Conservation (phyloP, 2,888 invertebrate genomes). For the Bombyx huttoni region DNA sequence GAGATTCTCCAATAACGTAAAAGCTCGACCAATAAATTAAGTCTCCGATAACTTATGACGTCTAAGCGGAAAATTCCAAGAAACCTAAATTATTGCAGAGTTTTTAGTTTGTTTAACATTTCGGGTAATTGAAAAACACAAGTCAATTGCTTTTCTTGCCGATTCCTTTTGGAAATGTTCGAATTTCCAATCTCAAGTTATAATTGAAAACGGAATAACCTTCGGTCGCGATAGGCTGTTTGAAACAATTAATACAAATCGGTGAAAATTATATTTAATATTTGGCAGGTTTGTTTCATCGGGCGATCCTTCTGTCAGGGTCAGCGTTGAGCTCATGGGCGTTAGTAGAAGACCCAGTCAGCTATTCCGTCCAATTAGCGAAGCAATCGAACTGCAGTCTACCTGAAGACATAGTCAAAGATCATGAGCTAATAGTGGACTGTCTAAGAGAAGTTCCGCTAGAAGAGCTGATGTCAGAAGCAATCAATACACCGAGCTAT, state of each 20-base stretch:
- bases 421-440: conserved; percentile 88
- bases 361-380: conserved; percentile 86
- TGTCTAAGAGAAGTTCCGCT: conserved; percentile 84
- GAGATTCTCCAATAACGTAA: neutral
- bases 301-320: conserved; percentile 89
- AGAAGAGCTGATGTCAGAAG: conserved; percentile 81
- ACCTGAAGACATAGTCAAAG: conserved; percentile 85
- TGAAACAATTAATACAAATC: neutral
- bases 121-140: neutral
- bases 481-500: conserved; percentile 85
- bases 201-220: neutral
- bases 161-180: neutral
- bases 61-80: neutral
- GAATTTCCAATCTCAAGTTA: neutral
- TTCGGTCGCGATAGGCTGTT: neutral
- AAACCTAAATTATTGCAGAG: neutral
- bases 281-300: conserved; percentile 85
- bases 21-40: neutral
- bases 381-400: conserved; percentile 86
- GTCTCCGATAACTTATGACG: neutral
- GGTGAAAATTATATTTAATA: conserved; percentile 7
- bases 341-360: conserved; percentile 87
- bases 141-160: neutral
- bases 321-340: conserved; percentile 93
- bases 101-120: neutral